phyloP scores from a whole-genome alignment of 2,797 vertebrate species.

The Chanos chanos region DNA sequence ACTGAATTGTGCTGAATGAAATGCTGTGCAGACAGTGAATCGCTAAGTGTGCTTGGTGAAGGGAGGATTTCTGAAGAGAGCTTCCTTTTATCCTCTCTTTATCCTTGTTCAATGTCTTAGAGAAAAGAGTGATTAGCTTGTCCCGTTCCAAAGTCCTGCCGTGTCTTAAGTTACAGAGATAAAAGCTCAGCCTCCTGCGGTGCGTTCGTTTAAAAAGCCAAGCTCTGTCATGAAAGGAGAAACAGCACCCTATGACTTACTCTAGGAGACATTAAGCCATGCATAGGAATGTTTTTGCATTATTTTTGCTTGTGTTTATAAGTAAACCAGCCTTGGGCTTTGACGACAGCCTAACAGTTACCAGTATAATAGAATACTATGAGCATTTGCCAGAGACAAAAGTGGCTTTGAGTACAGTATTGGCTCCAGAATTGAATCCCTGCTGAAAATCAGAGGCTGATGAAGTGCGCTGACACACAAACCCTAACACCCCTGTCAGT shows the following conservation, averaged over 20 bases:
- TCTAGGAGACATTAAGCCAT: constrained; percentile 44
- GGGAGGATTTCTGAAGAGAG: constrained; percentile 50
- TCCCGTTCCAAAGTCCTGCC: constrained; percentile 63
- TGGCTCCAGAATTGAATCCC: constrained; percentile 66
- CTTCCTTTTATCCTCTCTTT: constrained; percentile 54
- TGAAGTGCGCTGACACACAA: constrained; percentile 56
- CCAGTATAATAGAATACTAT: constrained; percentile 61
- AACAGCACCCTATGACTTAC: constrained; percentile 41
- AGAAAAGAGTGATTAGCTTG: constrained; percentile 68
- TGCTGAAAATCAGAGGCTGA: constrained; percentile 69
- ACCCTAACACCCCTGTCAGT: constrained; percentile 26
- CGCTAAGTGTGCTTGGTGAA: constrained; percentile 49
- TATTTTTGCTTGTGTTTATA: constrained; percentile 57
- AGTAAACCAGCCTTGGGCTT: constrained; percentile 54
- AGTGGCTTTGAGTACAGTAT: constrained; percentile 66
- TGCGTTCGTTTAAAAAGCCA: constrained; percentile 45
- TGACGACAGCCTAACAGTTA: constrained; percentile 37
- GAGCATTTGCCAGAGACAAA: constrained; percentile 71
- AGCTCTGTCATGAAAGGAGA: constrained; percentile 52
- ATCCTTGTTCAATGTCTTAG: constrained; percentile 67
- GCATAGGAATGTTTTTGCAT: constrained; percentile 56
- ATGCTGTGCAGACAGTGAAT: constrained; percentile 53
- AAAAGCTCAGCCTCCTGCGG: constrained; percentile 54
- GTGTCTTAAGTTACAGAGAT: constrained; percentile 68
- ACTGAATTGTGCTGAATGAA: constrained; percentile 60